Evolutionary conservation across 2,797 vertebrate species (phyloP).

Genomic region (Trematomus bernacchii): DNA sequence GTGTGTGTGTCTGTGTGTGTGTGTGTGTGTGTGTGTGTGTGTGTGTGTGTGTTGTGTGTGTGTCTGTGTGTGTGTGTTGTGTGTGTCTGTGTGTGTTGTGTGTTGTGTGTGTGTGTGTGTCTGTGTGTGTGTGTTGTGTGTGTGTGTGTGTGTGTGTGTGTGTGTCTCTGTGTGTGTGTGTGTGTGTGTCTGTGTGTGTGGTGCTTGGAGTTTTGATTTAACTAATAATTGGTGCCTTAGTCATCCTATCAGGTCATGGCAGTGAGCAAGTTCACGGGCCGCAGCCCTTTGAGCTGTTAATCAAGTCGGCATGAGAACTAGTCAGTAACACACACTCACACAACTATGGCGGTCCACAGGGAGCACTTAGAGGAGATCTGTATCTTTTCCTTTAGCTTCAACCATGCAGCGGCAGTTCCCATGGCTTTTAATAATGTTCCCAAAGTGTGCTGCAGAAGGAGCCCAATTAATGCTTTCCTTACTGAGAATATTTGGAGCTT

Average conservation of each 20-base stretch:
- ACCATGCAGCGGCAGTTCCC: constrained; percentile 70
- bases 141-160: too few species aligned
- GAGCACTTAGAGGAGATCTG: constrained; percentile 69
- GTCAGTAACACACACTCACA: constrained; percentile 31
- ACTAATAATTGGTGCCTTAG: constrained; percentile 23
- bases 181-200: too few species aligned
- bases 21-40: too few species aligned
- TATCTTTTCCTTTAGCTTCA: constrained; percentile 72
- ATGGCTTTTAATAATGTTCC: constrained; percentile 62
- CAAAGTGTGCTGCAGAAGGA: constrained; percentile 35
- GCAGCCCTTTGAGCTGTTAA: constrained; percentile 49
- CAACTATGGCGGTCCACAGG: constrained; percentile 38
- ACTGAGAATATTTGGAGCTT: constrained; percentile 12
- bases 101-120: background rate
- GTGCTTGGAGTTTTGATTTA: background rate
- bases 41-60: too few species aligned
- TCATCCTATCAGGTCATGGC: constrained; percentile 41
- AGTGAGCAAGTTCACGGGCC: constrained; percentile 14
- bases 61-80: too few species aligned
- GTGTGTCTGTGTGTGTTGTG: too few species aligned
- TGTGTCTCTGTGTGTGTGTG: too few species aligned
- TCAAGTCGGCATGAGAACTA: constrained; percentile 60
- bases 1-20: too few species aligned
- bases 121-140: too few species aligned
- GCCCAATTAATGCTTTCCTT: constrained; percentile 20